These are phyloP conservation scores for Icerya purchasi DNA, from an alignment of 2,888 invertebrate genomes.

Conservation along the genomic window DNA sequence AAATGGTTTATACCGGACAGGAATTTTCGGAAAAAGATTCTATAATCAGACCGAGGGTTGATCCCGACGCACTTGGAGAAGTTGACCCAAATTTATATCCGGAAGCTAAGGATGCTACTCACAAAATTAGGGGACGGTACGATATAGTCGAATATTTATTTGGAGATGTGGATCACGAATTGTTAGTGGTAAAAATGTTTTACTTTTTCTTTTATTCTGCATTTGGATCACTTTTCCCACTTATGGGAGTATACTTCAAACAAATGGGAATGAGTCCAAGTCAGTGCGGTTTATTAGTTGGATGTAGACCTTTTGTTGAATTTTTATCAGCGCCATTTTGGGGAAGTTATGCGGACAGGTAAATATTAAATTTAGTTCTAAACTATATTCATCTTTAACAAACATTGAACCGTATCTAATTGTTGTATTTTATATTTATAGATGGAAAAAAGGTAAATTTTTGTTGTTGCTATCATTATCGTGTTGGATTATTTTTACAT, in stretches of 20 bases:
- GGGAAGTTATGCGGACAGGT: slow-evolving; percentile 83
- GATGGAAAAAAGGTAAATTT: slow-evolving; percentile 67
- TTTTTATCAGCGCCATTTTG: slow-evolving; percentile 94
- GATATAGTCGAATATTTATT: slow-evolving; percentile 64
- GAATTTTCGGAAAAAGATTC: background rate
- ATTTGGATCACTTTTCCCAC: slow-evolving; percentile 90
- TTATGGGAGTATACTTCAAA: slow-evolving; percentile 98
- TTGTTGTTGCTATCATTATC: slow-evolving; percentile 73
- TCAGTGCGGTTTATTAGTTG: slow-evolving; percentile 83
- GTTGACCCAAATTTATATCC: slow-evolving; percentile 62
- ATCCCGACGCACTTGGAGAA: slow-evolving; percentile 62
- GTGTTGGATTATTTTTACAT: slow-evolving; percentile 91
- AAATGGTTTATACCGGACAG: background rate
- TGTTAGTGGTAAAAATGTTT: slow-evolving; percentile 87
- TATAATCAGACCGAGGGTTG: slow-evolving; percentile 42
- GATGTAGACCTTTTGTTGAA: slow-evolving; percentile 89
- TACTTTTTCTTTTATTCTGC: slow-evolving; percentile 99
- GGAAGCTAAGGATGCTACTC: slow-evolving; percentile 67
- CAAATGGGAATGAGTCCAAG: slow-evolving; percentile 98
- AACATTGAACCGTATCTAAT: no score
- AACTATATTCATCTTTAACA: no score
- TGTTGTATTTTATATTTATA: slow-evolving; percentile 19
- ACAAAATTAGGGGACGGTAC: slow-evolving; percentile 69
- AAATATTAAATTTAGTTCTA: no score
- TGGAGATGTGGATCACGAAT: slow-evolving; percentile 63